Evolutionary conservation across 2,113 vertebrate genomes (phyloP), one percentile per base, ranked within the genome.

Genomic region (Peucedramus taeniatus): DNA sequence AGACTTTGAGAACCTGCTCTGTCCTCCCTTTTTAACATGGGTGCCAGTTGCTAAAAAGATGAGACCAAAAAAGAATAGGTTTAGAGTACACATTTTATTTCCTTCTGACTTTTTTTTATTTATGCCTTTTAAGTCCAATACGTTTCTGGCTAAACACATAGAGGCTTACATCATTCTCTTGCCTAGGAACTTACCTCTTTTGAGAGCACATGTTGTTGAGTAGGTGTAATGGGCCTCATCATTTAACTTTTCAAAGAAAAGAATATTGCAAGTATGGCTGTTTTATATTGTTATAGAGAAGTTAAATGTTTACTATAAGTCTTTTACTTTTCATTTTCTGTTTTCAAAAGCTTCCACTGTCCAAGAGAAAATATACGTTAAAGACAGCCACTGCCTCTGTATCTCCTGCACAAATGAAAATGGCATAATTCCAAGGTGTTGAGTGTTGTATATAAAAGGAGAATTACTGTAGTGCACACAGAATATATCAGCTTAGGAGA

Each of bases 371-470:
- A 87, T 68, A 75, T 19, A 78, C 3, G 3, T 87, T 80, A 82
- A 95, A 93, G 69, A 74, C 22, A 44, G 65, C 10, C 3, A 1
- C 69, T 87, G 64, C 53, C 63, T 85, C 66, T 92, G 78, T 31
- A 60, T 84, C 81, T 82, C 89, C 66, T 80, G 75, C 84, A 77
- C 70, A 71, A 68, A 94, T 94, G 87, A 83, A 93, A 97, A 83
- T 96, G 95, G 87, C 78, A 59, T 80, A 77, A 96, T 95, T 89
- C 95, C 87, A 93, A 93, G 90, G 54, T 94, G 96, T 96, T 83
- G 59, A 77, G 28, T 85, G 78, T 89, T 93, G 94, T 93, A 77
- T 96, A 91, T 94, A 91, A 90, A 95, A 95, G 78, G 74, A 95
- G 82, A 94, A 94, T 95, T 93, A 88, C 84, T 94, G 45, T 74